phyloP scores from a whole-genome alignment of 1,140 invertebrate genomes.

The Ectropis grisescens region DNA sequence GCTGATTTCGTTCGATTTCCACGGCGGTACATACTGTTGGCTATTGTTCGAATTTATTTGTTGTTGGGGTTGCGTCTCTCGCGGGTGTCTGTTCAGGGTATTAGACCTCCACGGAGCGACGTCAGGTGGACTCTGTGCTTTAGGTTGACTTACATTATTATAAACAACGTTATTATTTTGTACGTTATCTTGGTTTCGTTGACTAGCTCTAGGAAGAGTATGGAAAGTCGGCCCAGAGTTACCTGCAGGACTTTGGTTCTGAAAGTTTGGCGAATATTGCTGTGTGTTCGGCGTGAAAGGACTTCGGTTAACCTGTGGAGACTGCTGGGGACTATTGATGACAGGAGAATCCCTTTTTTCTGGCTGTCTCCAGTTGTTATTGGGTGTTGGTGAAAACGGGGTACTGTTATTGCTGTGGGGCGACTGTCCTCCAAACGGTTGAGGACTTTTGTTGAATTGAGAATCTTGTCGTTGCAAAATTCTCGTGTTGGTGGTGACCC shows the following conservation, averaged over 20 bases:
- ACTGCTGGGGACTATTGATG: conserved; percentile 37
- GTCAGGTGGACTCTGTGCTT: conserved; percentile 25
- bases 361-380: conserved; percentile 56
- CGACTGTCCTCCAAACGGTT: conserved; percentile 46
- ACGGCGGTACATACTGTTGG: conserved; percentile 41
- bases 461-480: conserved; percentile 61
- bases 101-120: conserved; percentile 53
- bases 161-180: conserved; percentile 31
- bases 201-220: conserved; percentile 41
- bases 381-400: conserved; percentile 46
- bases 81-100: conserved; percentile 41
- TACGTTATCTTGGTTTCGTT: conserved; percentile 31
- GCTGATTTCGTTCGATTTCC: conserved; percentile 39
- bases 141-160: conserved; percentile 26
- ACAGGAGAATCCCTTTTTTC: conserved; percentile 52
- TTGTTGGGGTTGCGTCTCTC: conserved; percentile 32
- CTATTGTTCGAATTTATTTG: conserved; percentile 24
- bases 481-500: conserved; percentile 53
- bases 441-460: conserved; percentile 66
- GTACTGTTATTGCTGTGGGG: conserved; percentile 30
- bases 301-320: conserved; percentile 35
- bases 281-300: conserved; percentile 35
- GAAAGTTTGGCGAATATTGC: conserved; percentile 26
- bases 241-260: conserved; percentile 29
- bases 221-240: conserved; percentile 36